Percentiles rank a stretch among this genome's conserved stretches.
Evolutionary conservation across 2,888 invertebrate species (phyloP).

Genomic region (Drosophila lutescens): DNA sequence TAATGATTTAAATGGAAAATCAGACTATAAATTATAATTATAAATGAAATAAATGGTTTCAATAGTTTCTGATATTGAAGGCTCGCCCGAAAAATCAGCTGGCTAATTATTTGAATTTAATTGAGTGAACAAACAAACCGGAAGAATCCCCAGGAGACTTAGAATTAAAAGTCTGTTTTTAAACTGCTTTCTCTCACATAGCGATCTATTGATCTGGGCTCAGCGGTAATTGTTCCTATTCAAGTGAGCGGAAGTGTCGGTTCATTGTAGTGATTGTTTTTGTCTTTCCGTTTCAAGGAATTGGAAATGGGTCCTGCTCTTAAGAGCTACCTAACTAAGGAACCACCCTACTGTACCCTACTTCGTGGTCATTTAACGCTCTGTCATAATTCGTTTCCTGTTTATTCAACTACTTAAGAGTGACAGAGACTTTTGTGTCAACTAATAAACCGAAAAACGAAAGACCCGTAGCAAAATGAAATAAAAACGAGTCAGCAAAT

Average conservation of each 20-base stretch:
- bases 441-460: constrained; percentile 40
- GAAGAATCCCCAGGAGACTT: constrained; percentile 3
- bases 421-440: constrained; percentile 50
- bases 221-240: constrained; percentile 21
- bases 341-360: constrained; percentile 23
- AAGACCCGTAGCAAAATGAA: constrained; percentile 31
- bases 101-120: constrained; percentile 28
- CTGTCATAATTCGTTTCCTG: constrained; percentile 54
- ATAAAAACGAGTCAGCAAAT: constrained; percentile 48
- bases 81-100: neutral
- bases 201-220: constrained; percentile 14
- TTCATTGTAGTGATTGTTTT: constrained; percentile 5
- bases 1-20: no score
- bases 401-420: constrained; percentile 48
- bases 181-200: constrained; percentile 6
- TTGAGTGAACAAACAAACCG: constrained; percentile 15
- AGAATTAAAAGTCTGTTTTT: neutral
- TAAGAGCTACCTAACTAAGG: neutral
- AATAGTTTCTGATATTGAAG: neutral
- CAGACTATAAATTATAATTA: neutral
- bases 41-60: neutral
- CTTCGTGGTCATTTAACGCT: constrained; percentile 49
- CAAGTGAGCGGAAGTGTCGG: constrained; percentile 39
- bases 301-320: constrained; percentile 10
- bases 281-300: constrained; percentile 20